Conservation (phyloP, 1,140 invertebrate genomes). For the Drosophila novamexicana region DNA sequence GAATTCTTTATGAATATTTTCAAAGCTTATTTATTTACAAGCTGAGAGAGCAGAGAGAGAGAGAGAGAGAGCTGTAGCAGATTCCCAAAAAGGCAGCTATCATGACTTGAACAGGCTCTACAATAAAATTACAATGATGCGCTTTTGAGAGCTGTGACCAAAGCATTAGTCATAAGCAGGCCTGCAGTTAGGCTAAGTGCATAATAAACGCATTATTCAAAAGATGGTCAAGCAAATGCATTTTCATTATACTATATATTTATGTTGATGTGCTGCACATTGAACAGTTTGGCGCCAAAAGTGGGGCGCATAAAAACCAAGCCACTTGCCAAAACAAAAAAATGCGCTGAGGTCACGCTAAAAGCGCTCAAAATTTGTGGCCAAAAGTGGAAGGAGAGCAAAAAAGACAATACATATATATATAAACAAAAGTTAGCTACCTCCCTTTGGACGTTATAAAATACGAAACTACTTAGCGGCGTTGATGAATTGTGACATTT, state of each 20-base stretch:
- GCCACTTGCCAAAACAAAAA: conserved; percentile 28
- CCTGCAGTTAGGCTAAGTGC: no score
- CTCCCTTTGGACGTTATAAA: conserved; percentile 38
- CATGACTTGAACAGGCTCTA: no score
- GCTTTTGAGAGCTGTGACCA: no score
- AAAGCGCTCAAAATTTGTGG: conserved; percentile 45
- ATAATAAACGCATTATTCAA: no score
- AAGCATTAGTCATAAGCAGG: no score
- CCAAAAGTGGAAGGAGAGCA: conserved; percentile 9
- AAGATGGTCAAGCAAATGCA: no score
- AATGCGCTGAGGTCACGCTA: conserved; percentile 51
- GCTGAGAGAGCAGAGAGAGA: no score
- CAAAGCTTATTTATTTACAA: no score
- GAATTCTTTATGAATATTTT: no score
- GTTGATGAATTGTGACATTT: conserved; percentile 73
- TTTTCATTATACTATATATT: not conserved
- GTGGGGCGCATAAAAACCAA: not conserved
- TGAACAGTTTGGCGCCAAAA: not conserved
- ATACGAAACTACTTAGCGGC: conserved; percentile 61
- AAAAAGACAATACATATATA: conserved; percentile 17
- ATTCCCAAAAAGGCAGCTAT: no score
- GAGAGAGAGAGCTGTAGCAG: no score
- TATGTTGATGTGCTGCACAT: not conserved
- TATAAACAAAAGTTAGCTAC: conserved; percentile 15
- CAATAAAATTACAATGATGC: no score